These are phyloP conservation scores for Sprattus sprattus DNA, from an alignment of 2,113 vertebrate genomes.

Conservation along the genomic window DNA sequence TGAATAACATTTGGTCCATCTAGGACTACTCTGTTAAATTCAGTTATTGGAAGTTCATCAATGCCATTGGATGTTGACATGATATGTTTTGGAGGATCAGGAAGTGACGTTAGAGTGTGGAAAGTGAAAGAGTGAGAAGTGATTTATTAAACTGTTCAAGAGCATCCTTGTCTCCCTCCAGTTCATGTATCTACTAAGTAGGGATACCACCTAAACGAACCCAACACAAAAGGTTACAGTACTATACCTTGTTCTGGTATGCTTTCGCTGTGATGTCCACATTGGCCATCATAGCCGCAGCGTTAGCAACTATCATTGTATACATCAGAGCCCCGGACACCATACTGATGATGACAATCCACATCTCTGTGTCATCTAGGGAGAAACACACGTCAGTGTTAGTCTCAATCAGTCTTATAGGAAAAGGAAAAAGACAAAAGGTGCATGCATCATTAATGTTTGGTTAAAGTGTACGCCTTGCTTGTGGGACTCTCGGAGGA, in stretches of 20 bases:
- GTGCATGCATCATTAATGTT: not conserved
- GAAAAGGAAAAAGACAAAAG: not conserved
- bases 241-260: conserved; percentile 70
- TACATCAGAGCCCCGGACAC: conserved; percentile 74
- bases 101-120: no score
- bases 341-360: conserved; percentile 76
- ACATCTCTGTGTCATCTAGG: conserved; percentile 71
- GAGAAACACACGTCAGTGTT: not conserved
- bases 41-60: no score
- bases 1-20: no score
- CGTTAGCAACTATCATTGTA: conserved; percentile 70
- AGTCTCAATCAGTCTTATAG: not conserved
- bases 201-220: no score
- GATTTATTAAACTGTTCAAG: no score
- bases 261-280: conserved; percentile 64
- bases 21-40: no score
- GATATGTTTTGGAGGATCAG: no score
- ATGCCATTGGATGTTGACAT: no score
- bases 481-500: conserved; percentile 71
- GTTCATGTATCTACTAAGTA: no score
- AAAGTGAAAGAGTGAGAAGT: no score
- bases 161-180: no score
- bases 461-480: conserved; percentile 47
- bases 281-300: conserved; percentile 68
- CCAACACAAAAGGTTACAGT: not conserved